A percentile compares a stretch with the other conserved stretches of the same genome.
Evolutionary conservation across 2,888 invertebrate species (phyloP).

Genomic region (Mongoloraphidia duomilia): DNA sequence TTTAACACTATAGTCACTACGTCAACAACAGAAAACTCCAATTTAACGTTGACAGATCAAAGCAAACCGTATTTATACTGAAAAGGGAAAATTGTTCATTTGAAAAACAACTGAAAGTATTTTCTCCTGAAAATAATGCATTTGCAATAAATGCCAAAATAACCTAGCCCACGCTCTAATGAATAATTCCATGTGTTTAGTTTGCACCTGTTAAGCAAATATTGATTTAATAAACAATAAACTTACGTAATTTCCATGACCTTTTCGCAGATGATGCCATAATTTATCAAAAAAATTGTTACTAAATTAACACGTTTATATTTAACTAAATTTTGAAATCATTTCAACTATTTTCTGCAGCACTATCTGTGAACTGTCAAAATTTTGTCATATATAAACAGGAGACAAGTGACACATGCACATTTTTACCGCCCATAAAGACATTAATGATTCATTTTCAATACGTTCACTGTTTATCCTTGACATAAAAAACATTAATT

Average conservation of each 20-base stretch:
- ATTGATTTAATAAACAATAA: constrained; percentile 6
- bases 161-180: not conserved
- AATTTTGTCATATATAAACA: too few relatives aligned
- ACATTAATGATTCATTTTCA: too few relatives aligned
- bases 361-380: too few relatives aligned
- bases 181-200: not conserved
- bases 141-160: not conserved
- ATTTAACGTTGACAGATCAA: not conserved
- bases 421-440: too few relatives aligned
- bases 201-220: not conserved
- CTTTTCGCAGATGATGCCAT: constrained; percentile 37
- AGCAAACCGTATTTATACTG: constrained; percentile 1
- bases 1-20: too few relatives aligned
- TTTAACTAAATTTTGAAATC: too few relatives aligned
- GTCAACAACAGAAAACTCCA: too few relatives aligned
- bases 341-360: too few relatives aligned
- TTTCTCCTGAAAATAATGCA: too few relatives aligned
- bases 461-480: too few relatives aligned
- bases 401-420: too few relatives aligned
- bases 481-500: too few relatives aligned
- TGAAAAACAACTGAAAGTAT: not conserved
- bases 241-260: constrained; percentile 77
- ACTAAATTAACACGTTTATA: not conserved
- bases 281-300: not conserved
- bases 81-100: constrained; percentile 1